These are phyloP conservation scores for Tachysurus vachellii DNA, from an alignment of 2,113 vertebrate species.

Conservation along the genomic window DNA sequence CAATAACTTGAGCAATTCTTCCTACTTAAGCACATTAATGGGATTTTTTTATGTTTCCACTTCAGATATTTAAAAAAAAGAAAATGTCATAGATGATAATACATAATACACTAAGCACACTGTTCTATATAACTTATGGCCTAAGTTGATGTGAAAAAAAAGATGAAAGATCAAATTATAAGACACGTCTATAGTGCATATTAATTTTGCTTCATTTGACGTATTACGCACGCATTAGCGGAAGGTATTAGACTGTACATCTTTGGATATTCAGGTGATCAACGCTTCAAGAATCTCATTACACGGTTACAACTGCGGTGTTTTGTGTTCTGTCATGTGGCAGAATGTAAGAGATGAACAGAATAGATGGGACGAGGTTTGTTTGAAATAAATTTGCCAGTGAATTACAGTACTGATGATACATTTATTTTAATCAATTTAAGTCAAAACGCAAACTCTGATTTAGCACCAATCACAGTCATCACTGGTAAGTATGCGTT, in stretches of 20 bases:
- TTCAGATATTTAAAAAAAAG: not conserved
- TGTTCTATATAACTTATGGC: not conserved
- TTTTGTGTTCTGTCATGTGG: not conserved
- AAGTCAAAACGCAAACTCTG: not conserved
- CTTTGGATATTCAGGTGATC: not conserved
- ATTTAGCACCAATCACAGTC: not conserved
- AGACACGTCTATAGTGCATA: no score
- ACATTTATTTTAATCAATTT: not conserved
- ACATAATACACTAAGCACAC: not conserved
- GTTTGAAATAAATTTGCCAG: not conserved
- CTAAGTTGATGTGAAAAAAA: not conserved
- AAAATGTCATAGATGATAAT: not conserved
- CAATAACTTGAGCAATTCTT: slow-evolving; percentile 2
- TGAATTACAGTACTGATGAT: not conserved
- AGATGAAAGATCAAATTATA: not conserved
- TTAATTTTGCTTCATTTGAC: not conserved
- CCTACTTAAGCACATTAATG: slow-evolving; percentile 8
- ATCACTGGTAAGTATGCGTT: not conserved
- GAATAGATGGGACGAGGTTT: no score
- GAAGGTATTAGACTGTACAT: not conserved
- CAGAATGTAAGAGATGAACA: not conserved
- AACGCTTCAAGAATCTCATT: not conserved
- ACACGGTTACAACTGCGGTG: not conserved
- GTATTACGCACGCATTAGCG: not conserved
- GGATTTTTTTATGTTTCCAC: not conserved